Percentiles rank a stretch among this genome's conserved stretches.
Evolutionary conservation across 2,888 invertebrate species (phyloP).

Genomic region (Acheta domesticus): DNA sequence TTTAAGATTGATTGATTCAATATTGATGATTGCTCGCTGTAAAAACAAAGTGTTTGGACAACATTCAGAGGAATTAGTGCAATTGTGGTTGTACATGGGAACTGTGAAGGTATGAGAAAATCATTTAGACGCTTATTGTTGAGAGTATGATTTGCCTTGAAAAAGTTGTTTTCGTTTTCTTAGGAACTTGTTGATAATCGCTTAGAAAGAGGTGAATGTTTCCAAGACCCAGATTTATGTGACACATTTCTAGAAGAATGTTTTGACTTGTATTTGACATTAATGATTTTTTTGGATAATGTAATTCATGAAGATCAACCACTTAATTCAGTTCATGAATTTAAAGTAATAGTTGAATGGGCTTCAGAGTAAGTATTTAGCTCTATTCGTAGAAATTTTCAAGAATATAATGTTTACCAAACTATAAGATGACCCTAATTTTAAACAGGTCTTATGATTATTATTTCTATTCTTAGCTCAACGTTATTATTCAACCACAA

Average conservation of each 20-base stretch:
- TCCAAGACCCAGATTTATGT: background rate
- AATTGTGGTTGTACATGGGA: background rate
- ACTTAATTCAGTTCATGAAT: background rate
- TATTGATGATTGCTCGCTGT: background rate
- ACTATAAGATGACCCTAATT: too few species aligned
- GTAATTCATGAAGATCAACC: background rate
- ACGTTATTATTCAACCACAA: too few species aligned
- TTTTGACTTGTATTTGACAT: slow-evolving; percentile 8
- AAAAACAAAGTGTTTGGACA: slow-evolving; percentile 7
- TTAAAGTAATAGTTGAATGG: background rate
- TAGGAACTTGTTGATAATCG: background rate
- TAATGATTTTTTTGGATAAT: background rate
- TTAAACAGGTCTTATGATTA: too few species aligned
- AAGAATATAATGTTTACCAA: too few species aligned
- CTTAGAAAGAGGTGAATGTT: background rate
- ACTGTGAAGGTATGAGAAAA: background rate
- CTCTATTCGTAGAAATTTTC: too few species aligned
- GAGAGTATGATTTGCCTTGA: background rate
- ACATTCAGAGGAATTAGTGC: background rate
- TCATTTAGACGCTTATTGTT: background rate
- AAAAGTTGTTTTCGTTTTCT: background rate
- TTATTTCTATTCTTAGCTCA: too few species aligned
- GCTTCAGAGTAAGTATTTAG: background rate
- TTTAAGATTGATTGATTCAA: background rate
- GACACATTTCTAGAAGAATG: background rate